These are phyloP conservation scores for Sebastiscus tertius DNA, from an alignment of 2,797 vertebrate genomes.

Conservation along the genomic window DNA sequence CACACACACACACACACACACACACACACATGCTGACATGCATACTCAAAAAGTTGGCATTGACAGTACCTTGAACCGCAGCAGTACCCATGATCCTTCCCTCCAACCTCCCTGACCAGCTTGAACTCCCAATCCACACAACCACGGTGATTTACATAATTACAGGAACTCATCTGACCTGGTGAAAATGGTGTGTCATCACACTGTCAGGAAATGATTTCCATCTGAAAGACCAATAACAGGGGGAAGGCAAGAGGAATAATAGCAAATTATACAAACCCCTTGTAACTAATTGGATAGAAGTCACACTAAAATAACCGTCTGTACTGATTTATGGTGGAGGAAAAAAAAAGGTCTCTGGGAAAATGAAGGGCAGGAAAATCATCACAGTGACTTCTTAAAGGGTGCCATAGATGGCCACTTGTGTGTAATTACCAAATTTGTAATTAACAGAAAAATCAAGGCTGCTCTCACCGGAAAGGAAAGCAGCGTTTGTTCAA, in stretches of 20 bases:
- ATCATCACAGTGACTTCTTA: neutral
- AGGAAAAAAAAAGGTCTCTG: neutral
- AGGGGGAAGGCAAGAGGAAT: slow-evolving; percentile 16
- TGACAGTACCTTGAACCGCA: slow-evolving; percentile 54
- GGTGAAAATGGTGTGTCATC: slow-evolving; percentile 55
- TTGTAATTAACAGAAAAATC: neutral
- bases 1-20: neutral
- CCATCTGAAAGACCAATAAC: slow-evolving; percentile 45
- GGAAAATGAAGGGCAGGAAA: neutral
- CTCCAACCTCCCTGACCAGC: slow-evolving; percentile 37
- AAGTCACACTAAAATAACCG: slow-evolving; percentile 19
- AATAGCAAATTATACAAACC: slow-evolving; percentile 40
- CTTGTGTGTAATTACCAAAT: neutral
- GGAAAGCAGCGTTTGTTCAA: neutral
- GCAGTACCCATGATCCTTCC: slow-evolving; percentile 30
- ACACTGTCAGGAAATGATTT: slow-evolving; percentile 50
- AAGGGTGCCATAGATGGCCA: neutral
- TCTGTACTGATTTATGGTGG: slow-evolving; percentile 1
- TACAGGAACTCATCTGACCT: slow-evolving; percentile 59
- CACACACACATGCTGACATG: neutral
- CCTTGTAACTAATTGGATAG: slow-evolving; percentile 35
- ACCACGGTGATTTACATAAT: slow-evolving; percentile 69
- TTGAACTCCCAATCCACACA: slow-evolving; percentile 20
- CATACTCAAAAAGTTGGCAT: slow-evolving; percentile 29
- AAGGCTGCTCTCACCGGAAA: neutral